Percentiles rank a stretch among this genome's conserved stretches.
Evolutionary conservation across 2,113 vertebrate species (phyloP).

Genomic region (Lota lota): DNA sequence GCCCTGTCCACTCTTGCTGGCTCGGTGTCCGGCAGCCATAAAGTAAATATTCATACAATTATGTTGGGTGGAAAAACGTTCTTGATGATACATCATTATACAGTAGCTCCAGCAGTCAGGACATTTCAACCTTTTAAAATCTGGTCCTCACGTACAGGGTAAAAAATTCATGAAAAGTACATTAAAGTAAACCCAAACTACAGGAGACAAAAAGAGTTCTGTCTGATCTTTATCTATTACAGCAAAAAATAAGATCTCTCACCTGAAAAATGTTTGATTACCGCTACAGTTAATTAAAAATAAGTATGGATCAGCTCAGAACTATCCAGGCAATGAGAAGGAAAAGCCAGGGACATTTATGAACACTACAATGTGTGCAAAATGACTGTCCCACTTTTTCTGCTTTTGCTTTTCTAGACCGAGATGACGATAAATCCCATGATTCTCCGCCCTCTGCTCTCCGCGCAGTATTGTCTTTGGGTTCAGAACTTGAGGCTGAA

Average conservation of each 20-base stretch:
- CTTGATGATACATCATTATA: conserved; percentile 48
- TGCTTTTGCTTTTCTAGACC: not conserved
- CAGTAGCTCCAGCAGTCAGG: conserved; percentile 61
- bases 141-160: conserved; percentile 42
- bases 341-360: too few species aligned
- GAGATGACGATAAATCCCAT: conserved; percentile 30
- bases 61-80: conserved; percentile 35
- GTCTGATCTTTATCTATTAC: conserved; percentile 14
- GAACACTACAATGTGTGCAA: too few species aligned
- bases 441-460: conserved; percentile 10
- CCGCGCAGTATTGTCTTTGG: not conserved
- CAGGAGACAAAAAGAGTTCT: conserved; percentile 24
- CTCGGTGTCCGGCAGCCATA: conserved; percentile 31
- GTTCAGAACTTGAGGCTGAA: conserved; percentile 96
- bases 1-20: conserved; percentile 10
- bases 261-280: conserved; percentile 10
- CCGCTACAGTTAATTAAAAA: too few species aligned
- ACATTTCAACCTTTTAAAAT: conserved; percentile 54
- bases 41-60: conserved; percentile 29
- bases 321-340: too few species aligned
- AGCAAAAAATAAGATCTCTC: conserved; percentile 22
- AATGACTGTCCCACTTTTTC: too few species aligned
- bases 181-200: conserved; percentile 30
- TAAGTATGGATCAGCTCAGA: too few species aligned
- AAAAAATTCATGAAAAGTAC: conserved; percentile 38